These are phyloP conservation scores for Incurvaria masculella DNA, from an alignment of 2,888 invertebrate species.

Conservation along the genomic window DNA sequence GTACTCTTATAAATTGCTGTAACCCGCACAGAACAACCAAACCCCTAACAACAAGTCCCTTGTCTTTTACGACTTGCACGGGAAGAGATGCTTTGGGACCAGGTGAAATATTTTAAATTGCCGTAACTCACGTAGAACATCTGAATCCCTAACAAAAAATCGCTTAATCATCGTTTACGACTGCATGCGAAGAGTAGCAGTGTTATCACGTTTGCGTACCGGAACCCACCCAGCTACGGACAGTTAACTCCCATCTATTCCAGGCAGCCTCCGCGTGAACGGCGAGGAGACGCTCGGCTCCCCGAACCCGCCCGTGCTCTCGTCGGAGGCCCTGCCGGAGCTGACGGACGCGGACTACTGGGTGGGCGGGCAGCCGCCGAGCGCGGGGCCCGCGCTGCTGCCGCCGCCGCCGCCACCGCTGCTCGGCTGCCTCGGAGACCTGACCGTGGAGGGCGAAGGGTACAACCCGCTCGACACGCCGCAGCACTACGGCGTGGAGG, in stretches of 20 bases:
- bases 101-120: too few relatives aligned
- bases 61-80: too few relatives aligned
- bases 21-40: too few relatives aligned
- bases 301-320: slow-evolving; percentile 60
- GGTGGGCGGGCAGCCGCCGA: slow-evolving; percentile 84
- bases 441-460: slow-evolving; percentile 67
- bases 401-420: slow-evolving; percentile 48
- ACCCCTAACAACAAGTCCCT: too few relatives aligned
- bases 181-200: too few relatives aligned
- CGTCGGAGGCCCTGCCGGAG: slow-evolving; percentile 62
- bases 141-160: too few relatives aligned
- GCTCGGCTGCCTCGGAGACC: slow-evolving; percentile 80
- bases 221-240: too few relatives aligned
- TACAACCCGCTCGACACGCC: slow-evolving; percentile 70
- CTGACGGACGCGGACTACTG: slow-evolving; percentile 68
- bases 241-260: slow-evolving; percentile 8
- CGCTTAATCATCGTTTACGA: too few relatives aligned
- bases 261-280: slow-evolving; percentile 67
- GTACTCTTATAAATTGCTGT: too few relatives aligned
- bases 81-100: too few relatives aligned
- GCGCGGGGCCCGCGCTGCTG: slow-evolving; percentile 24
- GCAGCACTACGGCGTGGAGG: slow-evolving; percentile 68
- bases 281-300: slow-evolving; percentile 66
- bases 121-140: too few relatives aligned
- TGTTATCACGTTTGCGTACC: too few relatives aligned